Base-by-base conservation (phyloP, 2,797 vertebrate genomes). In the Parambassis ranga region DNA sequence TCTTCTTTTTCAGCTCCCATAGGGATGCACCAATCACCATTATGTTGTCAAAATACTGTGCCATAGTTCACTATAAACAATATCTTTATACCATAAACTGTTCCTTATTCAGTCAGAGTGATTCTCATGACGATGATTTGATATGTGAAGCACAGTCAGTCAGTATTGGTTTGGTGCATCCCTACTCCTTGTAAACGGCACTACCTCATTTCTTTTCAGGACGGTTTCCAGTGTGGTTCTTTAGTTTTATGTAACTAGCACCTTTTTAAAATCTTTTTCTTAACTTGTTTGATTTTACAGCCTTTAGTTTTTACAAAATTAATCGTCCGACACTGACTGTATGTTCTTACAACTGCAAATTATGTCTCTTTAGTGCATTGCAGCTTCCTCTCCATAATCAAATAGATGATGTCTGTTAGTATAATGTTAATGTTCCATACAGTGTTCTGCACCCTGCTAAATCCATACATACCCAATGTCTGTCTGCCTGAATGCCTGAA, bases 201-300 rank as follows among this genome's bases (percentile, higher is more conserved):
- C 92, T 94, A 93, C 93, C 93, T 94, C 92, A 89, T 90, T 91
- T 91, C 66, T 87, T 87, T 87, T 86, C 81, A 82, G 78, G 74
- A 79, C 3, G 18, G 53, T 86, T 82, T 87, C 61, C 63, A 68
- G 65, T 82, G 75, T 82, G 75, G 62, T 80, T 87, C 79, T 47
- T 69, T 81, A 76, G 78, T 83, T 78, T 77, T 58, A 60, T 75
- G 69, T 72, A 57, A 77, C 75, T 80, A 73, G 63, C 57, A 73
- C 57, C 64, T 84, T 83, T 84, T 77, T 49, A 56, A 72, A 39
- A 49, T 50, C 51, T 59, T 57, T 74, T 83, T 87, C 81, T 79
- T 65, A 76, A 71, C 51, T 48, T 22, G 37, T 82, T 65, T 75
- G 39, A 82, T 79, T 80, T 82, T 52, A 69, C 56, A 80, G 67